Base-by-base conservation (phyloP, 2,888 invertebrate species). In the Chironomus tentans region DNA sequence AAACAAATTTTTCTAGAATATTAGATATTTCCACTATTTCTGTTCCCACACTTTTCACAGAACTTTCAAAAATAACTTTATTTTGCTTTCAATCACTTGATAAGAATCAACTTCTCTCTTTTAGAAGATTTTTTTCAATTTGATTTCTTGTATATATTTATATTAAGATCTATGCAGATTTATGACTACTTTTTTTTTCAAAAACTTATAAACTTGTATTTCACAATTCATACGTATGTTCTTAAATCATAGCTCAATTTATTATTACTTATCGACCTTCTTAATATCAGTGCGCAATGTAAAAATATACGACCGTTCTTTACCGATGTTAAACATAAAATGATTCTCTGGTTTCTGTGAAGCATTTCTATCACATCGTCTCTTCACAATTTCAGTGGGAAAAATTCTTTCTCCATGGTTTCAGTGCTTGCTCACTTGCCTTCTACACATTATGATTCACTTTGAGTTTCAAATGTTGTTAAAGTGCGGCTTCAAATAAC, bases 291-390 rank as follows among this genome's bases (percentile, higher is more conserved):
- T 38, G 38, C 7, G 38, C 38, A 38, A 38, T 38, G 38, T 38
- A 10, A 38, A 38, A 38, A 28, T 4, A 38, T 21, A 13, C 68
- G 12, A 68, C 68, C 68, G 68, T 68, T 68, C 68, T 68, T 68
- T 46, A 68, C 68, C 68, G 68, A 68, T 68, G 68, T 68, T 68
- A 15, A 68, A 68, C 68, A 68, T 68, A 46, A 68, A 68, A 68
- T 68, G 68, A 68, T 46, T 68, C 46, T 68, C 68, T 68, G 68
- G 5, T n/a, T 38, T 28, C 28, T 68, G 46, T 22, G 24, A 28
- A 15, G 46, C 18, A 18, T 68, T 68, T 68, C 68, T 38, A 68
- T 38, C 68, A 68, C 28, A 24, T 15, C 68, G 68, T 22, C n/a
- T 38, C 68, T 38, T 46, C 28, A 46, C 38, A 28, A 15, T 28